A percentile compares a stretch with the other conserved stretches of the same genome.
Evolutionary conservation across 2,888 invertebrate genomes (phyloP).

Genomic region (Macroteleia sp.): DNA sequence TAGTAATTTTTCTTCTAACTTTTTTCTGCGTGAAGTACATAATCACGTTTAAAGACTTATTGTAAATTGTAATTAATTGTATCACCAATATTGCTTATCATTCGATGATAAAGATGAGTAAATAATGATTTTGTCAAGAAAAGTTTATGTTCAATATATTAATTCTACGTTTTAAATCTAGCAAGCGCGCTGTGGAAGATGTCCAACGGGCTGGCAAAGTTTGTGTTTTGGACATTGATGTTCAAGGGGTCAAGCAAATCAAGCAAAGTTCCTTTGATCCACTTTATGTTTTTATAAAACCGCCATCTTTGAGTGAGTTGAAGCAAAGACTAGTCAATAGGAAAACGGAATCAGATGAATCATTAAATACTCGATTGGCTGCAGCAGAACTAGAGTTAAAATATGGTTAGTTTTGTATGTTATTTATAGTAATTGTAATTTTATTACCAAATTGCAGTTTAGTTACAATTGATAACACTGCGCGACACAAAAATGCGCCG

Average conservation of each 20-base stretch:
- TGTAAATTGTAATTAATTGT: too few species aligned
- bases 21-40: too few species aligned
- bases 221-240: conserved; percentile 97
- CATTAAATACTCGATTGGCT: conserved; percentile 90
- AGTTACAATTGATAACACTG: too few species aligned
- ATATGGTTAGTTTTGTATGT: conserved; percentile 87
- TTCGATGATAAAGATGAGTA: too few species aligned
- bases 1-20: too few species aligned
- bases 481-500: too few species aligned
- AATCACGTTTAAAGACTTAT: too few species aligned
- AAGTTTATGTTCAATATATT: too few species aligned
- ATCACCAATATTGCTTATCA: too few species aligned
- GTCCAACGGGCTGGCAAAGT: conserved; percentile 92
- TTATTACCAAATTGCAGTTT: too few species aligned
- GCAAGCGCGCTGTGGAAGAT: conserved; percentile 93
- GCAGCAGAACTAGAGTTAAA: conserved; percentile 92
- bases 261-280: conserved; percentile 93
- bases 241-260: conserved; percentile 96
- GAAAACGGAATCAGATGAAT: conserved; percentile 96
- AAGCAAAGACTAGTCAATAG: conserved; percentile 90
- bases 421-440: not conserved
- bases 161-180: too few species aligned
- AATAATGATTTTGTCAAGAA: too few species aligned
- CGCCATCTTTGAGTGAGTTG: conserved; percentile 93
- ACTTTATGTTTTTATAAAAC: conserved; percentile 94